Percentiles rank a stretch among this genome's conserved stretches.
Evolutionary conservation across 2,888 invertebrate genomes (phyloP).

Genomic region (Catocala fraxini): DNA sequence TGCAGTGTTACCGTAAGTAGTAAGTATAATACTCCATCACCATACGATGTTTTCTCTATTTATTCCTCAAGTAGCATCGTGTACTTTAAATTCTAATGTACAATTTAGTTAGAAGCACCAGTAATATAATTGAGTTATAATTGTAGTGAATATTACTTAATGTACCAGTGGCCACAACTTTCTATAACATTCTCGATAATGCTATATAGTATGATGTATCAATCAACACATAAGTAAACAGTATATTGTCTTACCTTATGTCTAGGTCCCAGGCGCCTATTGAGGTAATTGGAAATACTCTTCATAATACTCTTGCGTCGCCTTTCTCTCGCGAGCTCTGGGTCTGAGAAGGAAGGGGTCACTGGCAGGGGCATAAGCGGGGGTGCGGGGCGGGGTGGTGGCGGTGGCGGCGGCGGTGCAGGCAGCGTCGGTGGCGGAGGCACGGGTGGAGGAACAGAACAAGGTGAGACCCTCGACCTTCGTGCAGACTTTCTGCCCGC

Average conservation of each 20-base stretch:
- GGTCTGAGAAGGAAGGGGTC: conserved; percentile 86
- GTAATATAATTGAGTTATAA: too few species aligned
- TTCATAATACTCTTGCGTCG: conserved; percentile 94
- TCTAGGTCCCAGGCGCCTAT: conserved; percentile 90
- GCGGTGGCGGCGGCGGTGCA: conserved; percentile 48
- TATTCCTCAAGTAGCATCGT: too few species aligned
- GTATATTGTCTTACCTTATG: conserved; percentile 84
- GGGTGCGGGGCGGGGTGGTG: conserved; percentile 61
- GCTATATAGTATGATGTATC: not conserved
- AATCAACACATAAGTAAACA: not conserved
- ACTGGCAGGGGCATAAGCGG: conserved; percentile 70
- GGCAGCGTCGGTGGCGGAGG: conserved; percentile 65
- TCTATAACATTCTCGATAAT: not conserved
- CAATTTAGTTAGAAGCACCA: too few species aligned
- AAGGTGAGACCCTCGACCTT: conserved; percentile 58
- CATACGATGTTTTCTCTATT: too few species aligned
- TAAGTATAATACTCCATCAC: too few species aligned
- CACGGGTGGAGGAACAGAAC: conserved; percentile 63
- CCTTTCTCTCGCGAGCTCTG: conserved; percentile 87
- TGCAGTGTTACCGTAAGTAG: too few species aligned
- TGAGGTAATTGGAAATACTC: conserved; percentile 94
- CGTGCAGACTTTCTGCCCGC: conserved; percentile 59
- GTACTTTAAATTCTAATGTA: too few species aligned
- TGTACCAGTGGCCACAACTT: not conserved
- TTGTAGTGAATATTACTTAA: too few species aligned